Evolutionary conservation across 1,140 invertebrate species (phyloP).

Genomic region (Cotesia typhae): DNA sequence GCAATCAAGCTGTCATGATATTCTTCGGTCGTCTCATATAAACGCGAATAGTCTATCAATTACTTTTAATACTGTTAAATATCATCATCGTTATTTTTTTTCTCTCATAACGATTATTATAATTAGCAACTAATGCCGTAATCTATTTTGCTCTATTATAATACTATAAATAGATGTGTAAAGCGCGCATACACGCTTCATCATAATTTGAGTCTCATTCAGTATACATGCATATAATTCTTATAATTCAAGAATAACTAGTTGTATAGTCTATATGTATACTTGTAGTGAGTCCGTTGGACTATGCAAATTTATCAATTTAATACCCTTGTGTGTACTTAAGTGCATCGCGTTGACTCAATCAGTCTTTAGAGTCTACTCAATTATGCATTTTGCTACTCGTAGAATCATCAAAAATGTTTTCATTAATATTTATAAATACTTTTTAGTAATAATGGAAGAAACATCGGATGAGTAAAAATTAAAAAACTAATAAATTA

Average conservation of each 20-base stretch:
- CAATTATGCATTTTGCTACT: constrained; percentile 18
- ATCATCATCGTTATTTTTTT: neutral
- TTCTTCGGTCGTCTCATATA: constrained; percentile 17
- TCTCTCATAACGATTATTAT: neutral
- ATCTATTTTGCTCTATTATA: no score
- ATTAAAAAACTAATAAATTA: no score
- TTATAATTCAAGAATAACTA: constrained; percentile 11
- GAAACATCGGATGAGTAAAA: no score
- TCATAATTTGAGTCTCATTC: no score
- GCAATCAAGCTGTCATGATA: constrained; percentile 24
- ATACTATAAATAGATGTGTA: no score
- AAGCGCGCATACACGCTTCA: no score
- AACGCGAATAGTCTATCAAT: constrained; percentile 2
- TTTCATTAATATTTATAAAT: no score
- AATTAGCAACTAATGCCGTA: neutral
- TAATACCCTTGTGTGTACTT: constrained; percentile 50
- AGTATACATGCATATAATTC: neutral
- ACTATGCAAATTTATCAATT: constrained; percentile 65
- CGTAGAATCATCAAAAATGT: neutral
- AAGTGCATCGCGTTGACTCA: constrained; percentile 50
- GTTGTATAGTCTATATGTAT: neutral
- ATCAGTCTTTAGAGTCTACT: constrained; percentile 34
- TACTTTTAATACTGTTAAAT: constrained; percentile 12
- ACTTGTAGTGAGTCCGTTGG: constrained; percentile 42
- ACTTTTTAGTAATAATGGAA: no score